Conservation (phyloP, 2,888 invertebrate genomes). For the Alentia gelatinosa region DNA sequence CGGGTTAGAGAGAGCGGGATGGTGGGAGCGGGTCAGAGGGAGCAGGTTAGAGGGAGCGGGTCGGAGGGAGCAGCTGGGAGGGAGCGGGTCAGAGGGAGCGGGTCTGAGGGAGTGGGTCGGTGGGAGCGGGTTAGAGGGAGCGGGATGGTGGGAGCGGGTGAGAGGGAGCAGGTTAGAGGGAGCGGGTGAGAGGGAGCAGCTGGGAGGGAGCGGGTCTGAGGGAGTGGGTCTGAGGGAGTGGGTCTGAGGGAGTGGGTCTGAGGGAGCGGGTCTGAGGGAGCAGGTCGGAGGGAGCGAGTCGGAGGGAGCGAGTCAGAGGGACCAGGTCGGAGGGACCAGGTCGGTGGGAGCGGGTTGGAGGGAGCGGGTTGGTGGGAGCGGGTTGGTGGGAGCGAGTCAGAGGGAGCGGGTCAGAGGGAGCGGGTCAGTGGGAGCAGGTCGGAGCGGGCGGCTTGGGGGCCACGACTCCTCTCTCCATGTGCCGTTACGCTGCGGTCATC, state of each 20-base stretch:
- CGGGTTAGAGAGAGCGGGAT: not conserved
- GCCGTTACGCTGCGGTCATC: too few relatives aligned
- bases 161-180: not conserved
- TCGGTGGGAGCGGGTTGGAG: not conserved
- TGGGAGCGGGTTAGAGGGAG: not conserved
- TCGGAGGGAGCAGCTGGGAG: not conserved
- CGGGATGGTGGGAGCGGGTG: not conserved
- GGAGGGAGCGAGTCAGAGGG: not conserved
- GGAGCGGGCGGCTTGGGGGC: too few relatives aligned
- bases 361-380: not conserved
- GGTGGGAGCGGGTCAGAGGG: too few relatives aligned
- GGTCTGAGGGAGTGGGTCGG: not conserved
- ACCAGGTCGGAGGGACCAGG: not conserved
- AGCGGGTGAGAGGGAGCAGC: not conserved
- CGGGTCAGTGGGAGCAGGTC: too few relatives aligned
- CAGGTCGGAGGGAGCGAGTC: not conserved
- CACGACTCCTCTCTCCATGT: too few relatives aligned
- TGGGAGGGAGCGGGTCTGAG: not conserved
- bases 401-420: too few relatives aligned
- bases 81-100: not conserved
- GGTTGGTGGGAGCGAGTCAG: too few relatives aligned
- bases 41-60: not conserved
- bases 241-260: not conserved
- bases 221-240: not conserved
- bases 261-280: not conserved